Evolutionary conservation across 1,140 invertebrate genomes (phyloP), one percentile per base, ranked within the genome.

Genomic region (Drosophila parvula): DNA sequence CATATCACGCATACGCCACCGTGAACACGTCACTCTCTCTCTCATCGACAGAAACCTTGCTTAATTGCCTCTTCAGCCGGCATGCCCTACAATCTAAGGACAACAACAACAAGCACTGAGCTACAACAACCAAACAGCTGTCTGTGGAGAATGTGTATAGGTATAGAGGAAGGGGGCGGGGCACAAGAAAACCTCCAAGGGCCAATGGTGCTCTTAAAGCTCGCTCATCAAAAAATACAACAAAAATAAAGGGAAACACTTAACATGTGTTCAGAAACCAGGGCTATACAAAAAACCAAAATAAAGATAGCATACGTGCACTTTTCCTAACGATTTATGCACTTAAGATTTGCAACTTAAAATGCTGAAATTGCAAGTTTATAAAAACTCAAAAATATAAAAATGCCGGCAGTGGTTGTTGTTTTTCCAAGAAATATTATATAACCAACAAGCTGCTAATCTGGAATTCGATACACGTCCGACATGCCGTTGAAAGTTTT

Each of bases 61-160:
- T 45, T 51, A 71, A 71, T 48, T 48, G 57, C 12, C 57, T 73
- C 70, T 63, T n/a, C 56, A 59, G 51, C 84, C 84, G 83, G 83
- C 73, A 68, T 79, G 76, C 67, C 76, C 68, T 64, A 61, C 36
- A 70, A 68, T 43, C 28, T 36, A 30, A 18, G 18, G 43, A n/a
- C 44, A 59, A 73, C 34, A 71, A 59, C 67, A 81, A 77, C 56
- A 73, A 30, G 36, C n/a, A 14, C 5, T 9, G 4, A 62, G 59
- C 32, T 38, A 51, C 45, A 76, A 51, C 59, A 83, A 79, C 69
- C 64, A 64, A 82, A 77, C 83, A 83, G 83, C 83, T 88, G 83
- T 68, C 47, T 32, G 16, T n/a, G 10, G 38, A 77, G 63, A 77
- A 32, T 8, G 11, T 47, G 44, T 45, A 22, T 22, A 57, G 34